Conservation (phyloP, 2,797 vertebrate genomes). For the Sardinella longiceps region DNA sequence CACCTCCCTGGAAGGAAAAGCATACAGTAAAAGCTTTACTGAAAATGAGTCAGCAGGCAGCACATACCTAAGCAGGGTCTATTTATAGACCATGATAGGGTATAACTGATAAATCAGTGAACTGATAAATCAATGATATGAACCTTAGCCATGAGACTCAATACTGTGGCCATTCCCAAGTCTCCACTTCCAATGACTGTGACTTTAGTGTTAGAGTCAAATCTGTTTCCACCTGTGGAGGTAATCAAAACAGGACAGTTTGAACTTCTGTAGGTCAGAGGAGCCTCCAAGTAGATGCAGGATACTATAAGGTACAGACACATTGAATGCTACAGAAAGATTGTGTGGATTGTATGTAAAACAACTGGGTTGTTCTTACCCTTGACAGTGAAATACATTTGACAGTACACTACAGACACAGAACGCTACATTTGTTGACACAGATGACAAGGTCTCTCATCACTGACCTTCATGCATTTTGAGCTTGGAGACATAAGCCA, state of each 20-base stretch:
- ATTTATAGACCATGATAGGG: conserved; percentile 31
- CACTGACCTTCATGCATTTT: conserved; percentile 82
- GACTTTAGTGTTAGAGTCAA: conserved; percentile 76
- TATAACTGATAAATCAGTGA: neutral
- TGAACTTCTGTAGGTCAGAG: neutral
- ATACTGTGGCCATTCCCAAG: conserved; percentile 86
- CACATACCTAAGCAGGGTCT: neutral
- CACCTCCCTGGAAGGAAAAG: conserved; percentile 71
- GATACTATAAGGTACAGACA: neutral
- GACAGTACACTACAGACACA: neutral
- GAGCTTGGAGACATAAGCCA: conserved; percentile 81
- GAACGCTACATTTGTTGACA: neutral
- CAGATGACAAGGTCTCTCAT: neutral
- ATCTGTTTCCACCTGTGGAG: conserved; percentile 63
- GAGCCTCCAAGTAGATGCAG: neutral
- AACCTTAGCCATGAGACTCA: conserved; percentile 92
- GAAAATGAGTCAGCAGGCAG: neutral
- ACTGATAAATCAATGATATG: neutral
- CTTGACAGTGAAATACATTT: neutral
- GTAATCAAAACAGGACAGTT: conserved; percentile 45
- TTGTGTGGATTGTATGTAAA: neutral
- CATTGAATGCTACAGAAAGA: neutral
- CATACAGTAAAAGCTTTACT: neutral
- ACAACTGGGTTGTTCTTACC: neutral
- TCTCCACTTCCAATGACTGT: conserved; percentile 93